Evolutionary conservation across 2,113 vertebrate genomes (phyloP).

Genomic region (Tringa solitaria): DNA sequence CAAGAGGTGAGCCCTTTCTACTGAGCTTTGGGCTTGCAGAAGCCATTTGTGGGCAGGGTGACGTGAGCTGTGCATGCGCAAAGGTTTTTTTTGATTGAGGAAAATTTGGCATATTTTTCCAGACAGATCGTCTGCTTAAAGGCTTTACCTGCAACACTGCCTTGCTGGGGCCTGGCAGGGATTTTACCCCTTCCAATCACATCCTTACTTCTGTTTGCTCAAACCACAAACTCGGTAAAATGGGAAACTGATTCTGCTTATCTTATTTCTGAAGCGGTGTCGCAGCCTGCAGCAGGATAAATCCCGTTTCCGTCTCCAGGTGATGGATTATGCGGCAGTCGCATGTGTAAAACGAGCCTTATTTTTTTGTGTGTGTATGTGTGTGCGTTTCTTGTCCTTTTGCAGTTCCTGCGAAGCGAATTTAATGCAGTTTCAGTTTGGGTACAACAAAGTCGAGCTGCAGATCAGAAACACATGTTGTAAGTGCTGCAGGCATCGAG

Average conservation of each 20-base stretch:
- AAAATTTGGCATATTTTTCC: background rate
- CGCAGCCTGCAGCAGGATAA: background rate
- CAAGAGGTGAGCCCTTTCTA: background rate
- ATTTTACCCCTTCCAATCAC: background rate
- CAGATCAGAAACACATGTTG: constrained; percentile 85
- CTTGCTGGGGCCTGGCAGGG: background rate
- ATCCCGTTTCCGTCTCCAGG: background rate
- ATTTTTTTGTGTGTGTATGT: background rate
- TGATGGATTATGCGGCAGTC: background rate
- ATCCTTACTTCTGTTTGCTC: background rate
- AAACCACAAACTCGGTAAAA: background rate
- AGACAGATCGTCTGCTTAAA: background rate
- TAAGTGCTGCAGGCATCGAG: constrained; percentile 70
- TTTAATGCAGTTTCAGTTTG: constrained; percentile 69
- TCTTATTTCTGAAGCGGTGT: background rate
- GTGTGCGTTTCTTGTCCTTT: background rate
- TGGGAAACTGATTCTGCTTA: accelerated
- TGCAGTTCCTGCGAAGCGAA: constrained; percentile 39
- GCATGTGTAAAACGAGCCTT: background rate
- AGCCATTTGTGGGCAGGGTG: background rate
- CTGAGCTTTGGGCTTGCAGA: background rate
- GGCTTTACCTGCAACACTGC: background rate
- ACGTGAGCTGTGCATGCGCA: accelerated
- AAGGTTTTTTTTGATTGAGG: background rate
- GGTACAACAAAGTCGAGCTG: constrained; percentile 71